Evolutionary conservation across 1,140 invertebrate genomes (phyloP), one percentile per base, ranked within the genome.

Genomic region (Brachionus koreanus): DNA sequence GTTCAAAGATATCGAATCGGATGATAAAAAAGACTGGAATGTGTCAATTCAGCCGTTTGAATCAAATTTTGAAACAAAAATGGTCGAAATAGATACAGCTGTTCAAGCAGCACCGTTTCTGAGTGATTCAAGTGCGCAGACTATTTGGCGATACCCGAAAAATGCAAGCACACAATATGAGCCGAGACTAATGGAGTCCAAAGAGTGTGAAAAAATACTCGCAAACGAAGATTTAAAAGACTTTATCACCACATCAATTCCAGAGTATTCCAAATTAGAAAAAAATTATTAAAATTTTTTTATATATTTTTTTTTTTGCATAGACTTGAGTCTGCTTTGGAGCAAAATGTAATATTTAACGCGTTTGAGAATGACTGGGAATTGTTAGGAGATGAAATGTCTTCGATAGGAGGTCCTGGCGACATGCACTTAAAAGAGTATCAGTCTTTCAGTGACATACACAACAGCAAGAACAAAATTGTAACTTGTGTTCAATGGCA

Each of bases 401-500:
- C 84, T 19, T 84, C 84, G 23, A 87, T 89, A 84, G 87, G 86
- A 25, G 87, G 85, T 83, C 88, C 89, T 65, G 86, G 87, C 35
- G 88, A 88, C 82, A 88, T 86, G 65, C 87, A 88, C 83, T 84
- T 89, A n/a, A 88, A 88, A 86, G 89, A 90, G 79, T 89, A 88
- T 84, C 89, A 89, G 83, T 89, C 89, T 2, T 90, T 89, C 82
- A 87, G 87, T 69, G 89, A 90, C 79, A 84, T 90, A 7, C 86
- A 88, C 83, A 88, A 88, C 83, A 87, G 86, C 52, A 89, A 89
- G 84, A 87, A 88, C 52, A 88, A 89, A 75, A 85, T 85, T 12
- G 88, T 90, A 13, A 88, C 87, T n/a, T 86, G 85, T 82, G 72
- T 90, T 82, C 87, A 87, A 67, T 90, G 89, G 88, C 89, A 90